A percentile compares a stretch with the other conserved stretches of the same genome.
phyloP scores from a whole-genome alignment of 2,797 vertebrate species.

The Tapera naevia region DNA sequence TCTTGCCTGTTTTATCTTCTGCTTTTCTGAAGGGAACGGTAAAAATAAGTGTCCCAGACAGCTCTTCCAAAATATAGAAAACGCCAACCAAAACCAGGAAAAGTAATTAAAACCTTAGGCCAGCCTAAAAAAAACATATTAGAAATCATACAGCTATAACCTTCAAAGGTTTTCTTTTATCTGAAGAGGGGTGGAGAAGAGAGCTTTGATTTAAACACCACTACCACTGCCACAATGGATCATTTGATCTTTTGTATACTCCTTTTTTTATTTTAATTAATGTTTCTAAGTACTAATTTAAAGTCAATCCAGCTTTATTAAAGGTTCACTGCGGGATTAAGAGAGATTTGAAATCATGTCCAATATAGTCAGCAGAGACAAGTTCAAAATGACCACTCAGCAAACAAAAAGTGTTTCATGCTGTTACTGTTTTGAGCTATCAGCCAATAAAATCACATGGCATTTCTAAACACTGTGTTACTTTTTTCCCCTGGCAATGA shows the following conservation, averaged over 20 bases:
- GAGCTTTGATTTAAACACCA: constrained; percentile 54
- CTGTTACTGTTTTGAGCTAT: constrained; percentile 38
- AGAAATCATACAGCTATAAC: constrained; percentile 41
- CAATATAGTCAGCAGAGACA: constrained; percentile 65
- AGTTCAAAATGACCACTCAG: constrained; percentile 69
- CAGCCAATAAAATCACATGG: constrained; percentile 16
- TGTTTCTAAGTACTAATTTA: constrained; percentile 61
- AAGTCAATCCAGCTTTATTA: constrained; percentile 70
- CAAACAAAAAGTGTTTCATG: constrained; percentile 42
- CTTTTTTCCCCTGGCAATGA: background rate
- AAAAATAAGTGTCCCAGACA: background rate
- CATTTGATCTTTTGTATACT: constrained; percentile 67
- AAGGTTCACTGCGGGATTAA: constrained; percentile 76
- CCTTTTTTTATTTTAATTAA: constrained; percentile 71
- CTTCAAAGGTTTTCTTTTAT: constrained; percentile 48
- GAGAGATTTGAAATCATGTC: constrained; percentile 73
- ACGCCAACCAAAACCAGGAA: constrained; percentile 35
- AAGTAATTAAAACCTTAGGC: constrained; percentile 53
- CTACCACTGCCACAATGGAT: background rate
- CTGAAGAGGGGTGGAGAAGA: background rate
- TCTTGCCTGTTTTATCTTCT: background rate
- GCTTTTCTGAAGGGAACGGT: background rate
- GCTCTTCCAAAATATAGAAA: background rate
- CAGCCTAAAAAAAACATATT: constrained; percentile 34
- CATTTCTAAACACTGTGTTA: background rate